These are phyloP conservation scores for Melanerpes aurifrons DNA, from an alignment of 2,113 vertebrate genomes.

Conservation along the genomic window DNA sequence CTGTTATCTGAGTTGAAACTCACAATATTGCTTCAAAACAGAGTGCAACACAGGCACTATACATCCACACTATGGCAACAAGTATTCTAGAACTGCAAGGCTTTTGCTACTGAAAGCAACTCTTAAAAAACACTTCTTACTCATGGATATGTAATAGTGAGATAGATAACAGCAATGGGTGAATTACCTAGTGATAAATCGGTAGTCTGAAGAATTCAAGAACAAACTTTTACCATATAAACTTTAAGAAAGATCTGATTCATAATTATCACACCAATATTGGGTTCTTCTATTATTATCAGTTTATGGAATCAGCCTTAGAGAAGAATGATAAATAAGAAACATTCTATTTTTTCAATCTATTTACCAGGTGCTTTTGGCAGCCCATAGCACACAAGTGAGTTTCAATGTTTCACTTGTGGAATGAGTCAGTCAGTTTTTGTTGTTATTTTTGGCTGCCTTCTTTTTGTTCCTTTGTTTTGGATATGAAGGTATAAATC, in stretches of 20 bases:
- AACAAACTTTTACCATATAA: not conserved
- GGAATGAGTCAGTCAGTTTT: not conserved
- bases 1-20: not conserved
- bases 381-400: not conserved
- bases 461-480: not conserved
- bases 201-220: not conserved
- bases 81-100: not conserved
- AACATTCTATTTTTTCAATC: not conserved
- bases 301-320: not conserved
- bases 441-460: not conserved
- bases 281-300: not conserved
- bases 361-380: not conserved
- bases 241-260: not conserved
- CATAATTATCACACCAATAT: not conserved
- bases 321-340: not conserved
- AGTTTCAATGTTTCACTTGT: not conserved
- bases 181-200: not conserved
- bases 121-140: not conserved
- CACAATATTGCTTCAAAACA: not conserved
- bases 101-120: not conserved
- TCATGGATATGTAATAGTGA: not conserved
- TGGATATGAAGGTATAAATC: not conserved
- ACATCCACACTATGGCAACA: not conserved
- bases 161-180: not conserved
- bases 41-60: not conserved